Evolutionary conservation across 1,140 invertebrate genomes (phyloP).

Genomic region (Homalodisca vitripennis): DNA sequence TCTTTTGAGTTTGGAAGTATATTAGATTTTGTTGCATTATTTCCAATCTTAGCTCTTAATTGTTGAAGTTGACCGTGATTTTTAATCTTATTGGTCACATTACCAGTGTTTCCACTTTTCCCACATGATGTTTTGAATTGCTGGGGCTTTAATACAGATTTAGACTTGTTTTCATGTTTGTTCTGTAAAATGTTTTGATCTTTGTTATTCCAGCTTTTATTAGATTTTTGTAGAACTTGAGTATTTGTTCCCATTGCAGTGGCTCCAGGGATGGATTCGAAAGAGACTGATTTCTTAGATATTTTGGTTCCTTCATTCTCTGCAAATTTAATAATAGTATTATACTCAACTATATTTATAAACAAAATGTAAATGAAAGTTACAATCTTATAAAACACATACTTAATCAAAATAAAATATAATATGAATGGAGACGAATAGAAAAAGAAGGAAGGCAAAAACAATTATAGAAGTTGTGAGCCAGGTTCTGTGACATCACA

Average conservation of each 20-base stretch:
- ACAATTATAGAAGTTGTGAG: too few relatives aligned
- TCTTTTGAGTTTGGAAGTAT: background rate
- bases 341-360: too few relatives aligned
- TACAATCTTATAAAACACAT: too few relatives aligned
- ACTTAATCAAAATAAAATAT: too few relatives aligned
- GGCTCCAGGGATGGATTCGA: conserved; percentile 1
- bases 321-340: too few relatives aligned
- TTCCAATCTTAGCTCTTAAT: background rate
- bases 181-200: background rate
- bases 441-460: too few relatives aligned
- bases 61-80: background rate
- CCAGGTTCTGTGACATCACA: too few relatives aligned
- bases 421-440: too few relatives aligned
- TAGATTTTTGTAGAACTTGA: too few relatives aligned
- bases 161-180: background rate
- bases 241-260: too few relatives aligned
- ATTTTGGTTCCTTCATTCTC: background rate
- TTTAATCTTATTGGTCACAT: background rate
- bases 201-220: too few relatives aligned
- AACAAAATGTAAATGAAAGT: too few relatives aligned
- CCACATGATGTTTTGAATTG: background rate
- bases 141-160: background rate
- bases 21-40: background rate
- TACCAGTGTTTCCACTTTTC: background rate
- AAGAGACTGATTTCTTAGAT: conserved; percentile 7